These are phyloP conservation scores for Argyrosomus japonicus DNA, from an alignment of 2,113 vertebrate species.

Conservation along the genomic window DNA sequence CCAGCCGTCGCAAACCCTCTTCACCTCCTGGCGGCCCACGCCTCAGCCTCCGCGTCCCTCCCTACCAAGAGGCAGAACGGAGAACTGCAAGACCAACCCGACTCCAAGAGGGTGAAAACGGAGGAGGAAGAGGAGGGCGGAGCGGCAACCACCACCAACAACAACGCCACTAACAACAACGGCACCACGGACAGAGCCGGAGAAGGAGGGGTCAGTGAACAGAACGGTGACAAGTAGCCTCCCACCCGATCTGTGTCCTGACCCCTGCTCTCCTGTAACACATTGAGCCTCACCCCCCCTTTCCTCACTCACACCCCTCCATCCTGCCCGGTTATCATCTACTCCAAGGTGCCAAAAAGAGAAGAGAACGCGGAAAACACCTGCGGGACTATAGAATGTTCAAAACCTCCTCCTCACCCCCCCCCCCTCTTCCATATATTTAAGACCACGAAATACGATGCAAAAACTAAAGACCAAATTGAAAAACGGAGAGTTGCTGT, in stretches of 20 bases:
- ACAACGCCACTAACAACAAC: slow-evolving; percentile 77
- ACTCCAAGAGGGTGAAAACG: slow-evolving; percentile 90
- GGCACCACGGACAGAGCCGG: slow-evolving; percentile 82
- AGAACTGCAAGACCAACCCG: slow-evolving; percentile 87
- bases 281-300: slow-evolving; percentile 64
- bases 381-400: slow-evolving; percentile 82
- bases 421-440: slow-evolving; percentile 46
- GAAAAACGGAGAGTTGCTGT: slow-evolving; percentile 41
- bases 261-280: slow-evolving; percentile 55
- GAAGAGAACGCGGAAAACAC: slow-evolving; percentile 80
- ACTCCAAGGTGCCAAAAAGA: slow-evolving; percentile 94
- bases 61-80: slow-evolving; percentile 97
- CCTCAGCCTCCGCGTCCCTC: slow-evolving; percentile 93
- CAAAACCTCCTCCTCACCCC: slow-evolving; percentile 61
- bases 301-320: slow-evolving; percentile 45
- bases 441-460: slow-evolving; percentile 64
- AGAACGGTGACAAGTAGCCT: slow-evolving; percentile 88
- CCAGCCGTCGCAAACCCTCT: slow-evolving; percentile 91
- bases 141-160: slow-evolving; percentile 80
- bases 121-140: slow-evolving; percentile 83
- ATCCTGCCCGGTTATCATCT: slow-evolving; percentile 67
- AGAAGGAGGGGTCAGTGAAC: slow-evolving; percentile 82
- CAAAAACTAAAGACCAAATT: slow-evolving; percentile 70
- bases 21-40: slow-evolving; percentile 94
- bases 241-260: slow-evolving; percentile 33